Base-by-base conservation (phyloP, 2,888 invertebrate genomes). In the Oeneis ivallda region DNA sequence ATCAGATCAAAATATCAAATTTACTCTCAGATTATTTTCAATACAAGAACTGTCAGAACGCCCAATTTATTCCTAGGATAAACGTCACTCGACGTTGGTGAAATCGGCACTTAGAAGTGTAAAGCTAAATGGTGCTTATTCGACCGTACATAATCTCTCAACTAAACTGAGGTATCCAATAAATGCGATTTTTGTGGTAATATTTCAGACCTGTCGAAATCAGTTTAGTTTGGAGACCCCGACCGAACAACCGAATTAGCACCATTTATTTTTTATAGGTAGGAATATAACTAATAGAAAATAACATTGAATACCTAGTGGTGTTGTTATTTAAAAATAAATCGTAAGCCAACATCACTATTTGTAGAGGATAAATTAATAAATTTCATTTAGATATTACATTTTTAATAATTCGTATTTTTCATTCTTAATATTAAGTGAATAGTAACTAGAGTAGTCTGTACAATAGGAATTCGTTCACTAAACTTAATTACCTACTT, bases 351-450 rank as follows among this genome's bases (percentile, higher is more conserved):
- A 32, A 34, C 10, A n/a, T 13, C 54, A 39, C 49, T 58, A 53
- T 19, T 61, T 64, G 47, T 26, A 43, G 34, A 66, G 17, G 53
- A 62, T 64, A 62, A 67, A 68, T 57, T 57, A 68, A 57, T 63
- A 68, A 19, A 69, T 60, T 61, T 64, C n/a, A 61, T 65, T 66
- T 63, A 58, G 47, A 63, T 54, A 61, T 58, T 63, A 66, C 26
- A 26, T 66, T 69, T 68, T 66, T 67, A 62, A 67, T 68, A 68
- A 68, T 68, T 68, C 68, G 68, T 68, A 65, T 62, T 59, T 62
- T 68, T 65, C 34, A 68, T 52, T 47, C 59, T 65, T 65, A 67
- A 59, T 54, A 37, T 11, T 63, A 59, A 15, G 47, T 57, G 65
- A 62, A 65, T 63, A 68, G 52, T 64, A 54, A 63, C 69, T 69